Percentiles rank a stretch among this genome's conserved stretches.
These are phyloP conservation scores for Porites rus DNA, from an alignment of 92 coral and sea anemone genomes.

Conservation along the genomic window DNA sequence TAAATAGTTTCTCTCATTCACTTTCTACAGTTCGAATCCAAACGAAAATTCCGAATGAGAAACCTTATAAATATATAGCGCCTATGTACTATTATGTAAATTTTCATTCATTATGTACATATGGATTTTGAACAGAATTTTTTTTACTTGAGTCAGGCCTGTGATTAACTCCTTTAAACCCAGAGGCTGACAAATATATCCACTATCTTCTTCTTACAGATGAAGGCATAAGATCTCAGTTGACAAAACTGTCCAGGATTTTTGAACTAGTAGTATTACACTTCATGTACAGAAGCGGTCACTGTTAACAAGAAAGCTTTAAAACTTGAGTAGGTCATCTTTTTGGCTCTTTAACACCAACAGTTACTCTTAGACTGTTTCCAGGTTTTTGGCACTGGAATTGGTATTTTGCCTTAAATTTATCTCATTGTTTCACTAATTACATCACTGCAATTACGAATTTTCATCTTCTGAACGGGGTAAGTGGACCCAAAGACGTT, in stretches of 20 bases:
- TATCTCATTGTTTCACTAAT: background rate
- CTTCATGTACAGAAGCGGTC: background rate
- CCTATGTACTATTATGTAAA: too few relatives aligned
- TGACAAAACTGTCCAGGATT: too few relatives aligned
- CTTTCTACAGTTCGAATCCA: constrained; percentile 1
- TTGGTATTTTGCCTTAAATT: background rate
- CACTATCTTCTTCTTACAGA: background rate
- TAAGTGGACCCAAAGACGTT: background rate
- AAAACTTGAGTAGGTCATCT: too few relatives aligned
- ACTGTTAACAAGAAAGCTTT: background rate
- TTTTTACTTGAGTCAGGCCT: background rate
- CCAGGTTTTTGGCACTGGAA: background rate
- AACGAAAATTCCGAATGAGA: background rate
- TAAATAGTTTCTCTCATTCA: constrained; percentile 9
- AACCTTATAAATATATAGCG: constrained; percentile 8
- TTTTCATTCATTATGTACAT: constrained; percentile 1
- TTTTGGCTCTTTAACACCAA: too few relatives aligned
- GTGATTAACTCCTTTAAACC: background rate
- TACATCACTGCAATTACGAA: background rate
- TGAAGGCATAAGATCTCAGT: too few relatives aligned
- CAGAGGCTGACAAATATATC: background rate
- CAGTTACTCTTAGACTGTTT: background rate
- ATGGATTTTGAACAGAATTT: background rate
- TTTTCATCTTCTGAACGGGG: background rate
- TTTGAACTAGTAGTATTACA: too few relatives aligned